These are phyloP conservation scores for Dysidea cf. avara DNA, from an alignment of 37 sponge, comb jelly and placozoan species.

Conservation along the genomic window DNA sequence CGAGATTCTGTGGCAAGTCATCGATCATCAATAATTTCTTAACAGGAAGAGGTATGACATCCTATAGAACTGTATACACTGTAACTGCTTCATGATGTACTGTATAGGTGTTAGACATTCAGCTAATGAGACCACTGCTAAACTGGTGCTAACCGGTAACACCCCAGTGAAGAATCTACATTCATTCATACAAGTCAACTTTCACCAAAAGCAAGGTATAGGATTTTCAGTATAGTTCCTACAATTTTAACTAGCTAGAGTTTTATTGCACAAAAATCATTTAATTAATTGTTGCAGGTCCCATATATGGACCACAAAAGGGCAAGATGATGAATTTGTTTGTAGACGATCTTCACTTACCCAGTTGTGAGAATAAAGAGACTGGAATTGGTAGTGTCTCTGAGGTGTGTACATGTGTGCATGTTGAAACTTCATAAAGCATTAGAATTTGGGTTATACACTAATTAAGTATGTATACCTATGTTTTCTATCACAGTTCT, in stretches of 20 bases:
- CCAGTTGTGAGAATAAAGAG: no score
- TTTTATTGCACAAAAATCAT: neutral
- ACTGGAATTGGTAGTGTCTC: no score
- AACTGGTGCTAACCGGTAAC: conserved; percentile 43
- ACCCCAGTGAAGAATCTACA: conserved; percentile 42
- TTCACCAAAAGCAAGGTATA: conserved; percentile 83
- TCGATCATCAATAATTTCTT: conserved; percentile 54
- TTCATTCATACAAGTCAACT: conserved; percentile 64
- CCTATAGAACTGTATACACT: no score
- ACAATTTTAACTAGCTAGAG: neutral
- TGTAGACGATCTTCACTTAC: conserved; percentile 87
- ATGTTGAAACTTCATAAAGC: neutral
- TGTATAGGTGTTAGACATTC: no score
- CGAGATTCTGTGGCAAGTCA: conserved; percentile 60
- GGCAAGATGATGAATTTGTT: conserved; percentile 61
- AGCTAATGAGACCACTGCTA: conserved; percentile 39
- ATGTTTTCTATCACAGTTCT: conserved; percentile 29
- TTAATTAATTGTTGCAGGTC: conserved; percentile 36
- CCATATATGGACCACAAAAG: conserved; percentile 76
- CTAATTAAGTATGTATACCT: neutral
- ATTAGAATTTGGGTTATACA: neutral
- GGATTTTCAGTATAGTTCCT: neutral
- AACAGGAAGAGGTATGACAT: conserved; percentile 64
- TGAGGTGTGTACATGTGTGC: neutral
- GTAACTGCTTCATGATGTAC: no score